These are phyloP conservation scores for Cyclura pinguis DNA, from an alignment of 2,797 vertebrate genomes.

Conservation along the genomic window DNA sequence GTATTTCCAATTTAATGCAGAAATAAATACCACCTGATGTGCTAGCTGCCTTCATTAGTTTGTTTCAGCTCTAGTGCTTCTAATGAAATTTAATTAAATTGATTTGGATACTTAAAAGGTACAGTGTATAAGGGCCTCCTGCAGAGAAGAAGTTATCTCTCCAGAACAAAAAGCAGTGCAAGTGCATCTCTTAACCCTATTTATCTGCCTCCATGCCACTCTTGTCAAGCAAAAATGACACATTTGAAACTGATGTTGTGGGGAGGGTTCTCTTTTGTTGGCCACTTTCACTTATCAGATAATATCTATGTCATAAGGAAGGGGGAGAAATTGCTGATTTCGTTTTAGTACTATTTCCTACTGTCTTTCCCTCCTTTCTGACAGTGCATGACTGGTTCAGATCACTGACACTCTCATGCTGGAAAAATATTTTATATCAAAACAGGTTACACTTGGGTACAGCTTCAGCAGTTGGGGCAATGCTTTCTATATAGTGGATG, in stretches of 20 bases:
- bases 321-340: constrained; percentile 17
- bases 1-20: constrained; percentile 76
- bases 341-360: background rate
- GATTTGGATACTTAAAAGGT: constrained; percentile 76
- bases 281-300: constrained; percentile 32
- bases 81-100: constrained; percentile 81
- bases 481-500: background rate
- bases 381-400: background rate
- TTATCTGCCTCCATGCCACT: constrained; percentile 47
- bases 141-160: constrained; percentile 46
- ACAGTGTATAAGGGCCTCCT: constrained; percentile 62
- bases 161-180: constrained; percentile 51
- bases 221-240: constrained; percentile 47
- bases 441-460: background rate
- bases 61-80: constrained; percentile 77
- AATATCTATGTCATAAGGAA: background rate
- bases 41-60: constrained; percentile 74
- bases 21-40: constrained; percentile 79
- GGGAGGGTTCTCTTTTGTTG: constrained; percentile 23
- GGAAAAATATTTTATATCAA: background rate
- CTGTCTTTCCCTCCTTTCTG: background rate
- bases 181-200: constrained; percentile 59
- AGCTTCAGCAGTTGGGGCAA: background rate
- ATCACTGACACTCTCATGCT: background rate
- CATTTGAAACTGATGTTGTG: constrained; percentile 38